These are phyloP conservation scores for Mastomys natalensis DNA, from an alignment of 2,113 vertebrate species.

Conservation along the genomic window DNA sequence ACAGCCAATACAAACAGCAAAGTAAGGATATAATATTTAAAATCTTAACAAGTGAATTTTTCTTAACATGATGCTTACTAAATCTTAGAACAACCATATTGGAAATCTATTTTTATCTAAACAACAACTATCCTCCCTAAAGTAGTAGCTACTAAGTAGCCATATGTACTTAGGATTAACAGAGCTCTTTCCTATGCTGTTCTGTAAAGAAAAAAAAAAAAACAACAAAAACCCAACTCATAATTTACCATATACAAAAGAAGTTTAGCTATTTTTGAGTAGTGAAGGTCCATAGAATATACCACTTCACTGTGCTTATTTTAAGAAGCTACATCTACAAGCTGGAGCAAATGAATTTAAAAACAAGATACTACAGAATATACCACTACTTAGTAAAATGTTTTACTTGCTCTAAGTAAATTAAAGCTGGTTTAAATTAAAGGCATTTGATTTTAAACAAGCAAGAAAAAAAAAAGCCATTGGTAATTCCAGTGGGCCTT, in stretches of 20 bases:
- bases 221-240: background rate
- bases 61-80: background rate
- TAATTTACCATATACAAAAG: constrained; percentile 8
- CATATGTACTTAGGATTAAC: background rate
- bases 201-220: background rate
- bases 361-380: background rate
- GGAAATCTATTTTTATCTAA: background rate
- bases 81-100: background rate
- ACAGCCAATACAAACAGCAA: background rate
- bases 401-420: constrained; percentile 22
- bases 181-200: background rate
- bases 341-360: constrained; percentile 13
- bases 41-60: constrained; percentile 28
- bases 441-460: constrained; percentile 31
- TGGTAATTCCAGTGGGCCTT: background rate
- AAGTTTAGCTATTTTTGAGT: constrained; percentile 42
- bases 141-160: background rate
- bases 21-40: background rate
- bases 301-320: background rate
- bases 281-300: background rate
- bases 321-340: constrained; percentile 37
- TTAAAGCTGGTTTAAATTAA: constrained; percentile 45
- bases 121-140: background rate
- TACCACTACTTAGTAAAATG: background rate
- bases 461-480: background rate